Conservation (phyloP, 2,797 vertebrate genomes). For the Echiichthys vipera region DNA sequence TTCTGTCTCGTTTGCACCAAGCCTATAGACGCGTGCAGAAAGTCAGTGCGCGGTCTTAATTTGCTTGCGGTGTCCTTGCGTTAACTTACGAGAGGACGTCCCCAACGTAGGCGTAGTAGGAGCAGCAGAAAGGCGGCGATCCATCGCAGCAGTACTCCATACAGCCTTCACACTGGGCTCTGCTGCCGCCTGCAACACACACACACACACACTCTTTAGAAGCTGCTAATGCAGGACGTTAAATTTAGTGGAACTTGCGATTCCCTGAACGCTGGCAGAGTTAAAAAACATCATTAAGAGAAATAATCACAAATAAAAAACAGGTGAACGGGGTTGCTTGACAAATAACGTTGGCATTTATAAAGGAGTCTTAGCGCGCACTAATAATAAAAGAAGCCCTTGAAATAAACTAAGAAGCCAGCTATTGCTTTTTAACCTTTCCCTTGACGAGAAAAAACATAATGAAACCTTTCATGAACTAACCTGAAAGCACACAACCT, state of each 20-base stretch:
- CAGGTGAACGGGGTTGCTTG: background rate
- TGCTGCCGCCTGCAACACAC: constrained; percentile 82
- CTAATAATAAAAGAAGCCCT: background rate
- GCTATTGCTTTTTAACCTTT: background rate
- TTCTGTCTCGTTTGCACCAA: background rate
- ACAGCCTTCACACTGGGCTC: constrained; percentile 90
- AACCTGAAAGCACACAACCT: constrained; percentile 30
- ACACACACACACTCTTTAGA: constrained; percentile 7
- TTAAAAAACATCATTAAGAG: background rate
- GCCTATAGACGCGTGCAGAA: background rate
- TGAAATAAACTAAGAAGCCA: background rate
- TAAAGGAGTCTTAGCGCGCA: too few species aligned
- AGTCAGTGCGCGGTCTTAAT: background rate
- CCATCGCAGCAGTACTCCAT: constrained; percentile 93
- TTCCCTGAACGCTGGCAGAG: background rate
- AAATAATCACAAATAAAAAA: background rate
- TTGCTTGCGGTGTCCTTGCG: background rate
- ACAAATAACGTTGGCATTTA: background rate
- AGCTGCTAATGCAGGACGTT: background rate
- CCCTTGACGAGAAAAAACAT: background rate
- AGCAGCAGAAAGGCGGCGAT: constrained; percentile 91
- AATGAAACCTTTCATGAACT: constrained; percentile 41
- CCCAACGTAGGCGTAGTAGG: constrained; percentile 93
- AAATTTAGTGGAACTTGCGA: background rate
- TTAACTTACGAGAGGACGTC: constrained; percentile 93